Evolutionary conservation across 2,113 vertebrate species (phyloP).

Genomic region (Tringa solitaria): DNA sequence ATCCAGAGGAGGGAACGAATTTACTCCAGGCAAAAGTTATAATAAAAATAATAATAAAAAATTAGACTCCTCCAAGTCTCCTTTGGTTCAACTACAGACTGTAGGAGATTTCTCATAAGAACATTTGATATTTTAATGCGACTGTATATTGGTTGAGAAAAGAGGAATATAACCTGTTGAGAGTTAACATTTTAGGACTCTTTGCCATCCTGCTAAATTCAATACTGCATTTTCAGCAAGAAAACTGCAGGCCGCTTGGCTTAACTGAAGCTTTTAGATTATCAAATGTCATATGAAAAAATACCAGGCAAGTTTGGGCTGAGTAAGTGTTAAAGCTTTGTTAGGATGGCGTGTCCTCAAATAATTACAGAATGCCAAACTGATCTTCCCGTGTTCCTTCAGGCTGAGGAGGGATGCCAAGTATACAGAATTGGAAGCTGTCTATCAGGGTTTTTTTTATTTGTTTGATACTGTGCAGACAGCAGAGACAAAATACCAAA

Average conservation of each 20-base stretch:
- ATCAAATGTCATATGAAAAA: background rate
- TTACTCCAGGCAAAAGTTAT: background rate
- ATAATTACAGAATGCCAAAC: conserved; percentile 21
- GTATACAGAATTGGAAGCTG: conserved; percentile 38
- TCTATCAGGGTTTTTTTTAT: background rate
- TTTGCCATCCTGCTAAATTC: background rate
- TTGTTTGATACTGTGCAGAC: conserved; percentile 49
- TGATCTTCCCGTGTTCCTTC: conserved; percentile 33
- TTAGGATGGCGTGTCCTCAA: conserved; percentile 25
- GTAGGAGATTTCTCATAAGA: background rate
- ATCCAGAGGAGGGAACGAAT: background rate
- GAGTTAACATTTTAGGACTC: background rate
- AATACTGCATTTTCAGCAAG: background rate
- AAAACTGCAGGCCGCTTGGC: background rate
- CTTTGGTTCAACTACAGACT: background rate
- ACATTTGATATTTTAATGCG: background rate
- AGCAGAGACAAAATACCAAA: conserved; percentile 55
- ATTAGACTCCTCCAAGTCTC: background rate
- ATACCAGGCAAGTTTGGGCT: background rate
- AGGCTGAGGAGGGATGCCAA: conserved; percentile 42
- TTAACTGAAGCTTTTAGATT: background rate
- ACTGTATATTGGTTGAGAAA: background rate
- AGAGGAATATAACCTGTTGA: background rate
- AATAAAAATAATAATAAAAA: background rate
- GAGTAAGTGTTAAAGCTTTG: conserved; percentile 34